Conservation (phyloP, 2,888 invertebrate species). For the Lagria hirta region DNA sequence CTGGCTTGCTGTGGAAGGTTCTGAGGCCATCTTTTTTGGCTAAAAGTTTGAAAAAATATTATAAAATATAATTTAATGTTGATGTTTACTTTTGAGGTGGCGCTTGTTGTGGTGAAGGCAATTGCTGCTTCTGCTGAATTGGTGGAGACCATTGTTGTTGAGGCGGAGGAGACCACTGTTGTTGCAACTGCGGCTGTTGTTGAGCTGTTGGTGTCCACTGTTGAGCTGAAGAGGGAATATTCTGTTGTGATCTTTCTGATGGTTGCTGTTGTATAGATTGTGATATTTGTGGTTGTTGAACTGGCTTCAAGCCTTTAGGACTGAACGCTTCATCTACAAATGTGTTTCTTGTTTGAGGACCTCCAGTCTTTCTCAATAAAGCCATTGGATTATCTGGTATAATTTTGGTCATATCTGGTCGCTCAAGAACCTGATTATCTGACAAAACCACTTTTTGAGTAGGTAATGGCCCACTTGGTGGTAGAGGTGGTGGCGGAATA, state of each 20-base stretch:
- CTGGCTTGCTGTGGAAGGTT: conserved; percentile 20
- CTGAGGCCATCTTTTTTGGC: conserved; percentile 16
- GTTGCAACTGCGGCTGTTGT: conserved; percentile 26
- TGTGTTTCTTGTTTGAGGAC: conserved; percentile 54
- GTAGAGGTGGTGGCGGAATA: conserved; percentile 55
- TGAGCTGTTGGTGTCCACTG: conserved; percentile 34
- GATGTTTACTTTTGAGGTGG: too few species aligned
- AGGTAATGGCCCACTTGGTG: conserved; percentile 61
- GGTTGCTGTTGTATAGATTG: conserved; percentile 19
- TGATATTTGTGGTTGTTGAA: conserved; percentile 27
- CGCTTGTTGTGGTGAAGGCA: conserved; percentile 41
- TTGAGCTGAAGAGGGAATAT: too few species aligned
- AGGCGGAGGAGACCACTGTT: conserved; percentile 18
- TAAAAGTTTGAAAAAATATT: too few species aligned
- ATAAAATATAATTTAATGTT: too few species aligned
- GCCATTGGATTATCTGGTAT: conserved; percentile 74
- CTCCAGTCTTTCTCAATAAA: conserved; percentile 67
- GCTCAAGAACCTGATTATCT: conserved; percentile 57
- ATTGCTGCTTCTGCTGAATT: conserved; percentile 28
- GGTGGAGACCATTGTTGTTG: conserved; percentile 38
- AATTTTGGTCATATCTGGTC: conserved; percentile 68
- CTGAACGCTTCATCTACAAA: conserved; percentile 43
- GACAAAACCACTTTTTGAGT: conserved; percentile 55
- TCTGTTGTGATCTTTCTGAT: too few species aligned
- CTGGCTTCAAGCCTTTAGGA: conserved; percentile 10